Evolutionary conservation across 1,140 invertebrate genomes (phyloP).

Genomic region (Anagrus nilaparvatae): DNA sequence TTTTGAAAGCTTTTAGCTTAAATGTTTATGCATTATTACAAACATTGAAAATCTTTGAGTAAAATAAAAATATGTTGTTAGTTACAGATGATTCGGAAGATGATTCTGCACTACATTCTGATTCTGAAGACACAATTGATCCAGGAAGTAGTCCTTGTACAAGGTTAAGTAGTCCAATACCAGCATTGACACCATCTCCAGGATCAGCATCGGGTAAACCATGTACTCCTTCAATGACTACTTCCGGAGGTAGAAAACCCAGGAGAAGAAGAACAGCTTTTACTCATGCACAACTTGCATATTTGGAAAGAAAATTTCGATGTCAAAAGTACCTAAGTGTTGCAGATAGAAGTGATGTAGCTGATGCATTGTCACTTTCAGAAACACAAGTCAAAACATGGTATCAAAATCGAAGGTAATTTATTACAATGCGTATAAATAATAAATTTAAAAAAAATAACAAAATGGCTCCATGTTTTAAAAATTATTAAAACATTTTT

Average conservation of each 20-base stretch:
- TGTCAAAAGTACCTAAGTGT: slow-evolving; percentile 90
- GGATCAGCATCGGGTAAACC: slow-evolving; percentile 25
- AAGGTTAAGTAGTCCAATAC: slow-evolving; percentile 29
- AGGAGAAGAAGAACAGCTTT: slow-evolving; percentile 76
- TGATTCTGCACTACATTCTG: slow-evolving; percentile 38
- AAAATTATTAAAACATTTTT: too few relatives aligned
- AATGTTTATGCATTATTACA: too few relatives aligned
- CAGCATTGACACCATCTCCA: slow-evolving; percentile 27
- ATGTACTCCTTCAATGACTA: slow-evolving; percentile 16
- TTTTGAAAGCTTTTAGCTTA: too few relatives aligned
- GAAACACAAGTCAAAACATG: slow-evolving; percentile 95
- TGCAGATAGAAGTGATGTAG: slow-evolving; percentile 83
- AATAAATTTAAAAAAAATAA: too few relatives aligned
- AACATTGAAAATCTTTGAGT: too few relatives aligned
- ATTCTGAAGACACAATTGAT: slow-evolving; percentile 41
- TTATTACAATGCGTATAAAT: too few relatives aligned
- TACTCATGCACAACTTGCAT: slow-evolving; percentile 86
- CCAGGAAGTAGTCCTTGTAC: slow-evolving; percentile 39
- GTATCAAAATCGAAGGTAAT: slow-evolving; percentile 87
- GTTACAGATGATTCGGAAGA: slow-evolving; percentile 38
- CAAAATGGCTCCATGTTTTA: too few relatives aligned
- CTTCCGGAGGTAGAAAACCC: slow-evolving; percentile 52
- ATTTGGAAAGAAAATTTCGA: slow-evolving; percentile 81
- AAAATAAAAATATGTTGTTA: too few relatives aligned
- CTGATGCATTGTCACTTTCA: slow-evolving; percentile 76